Conservation (phyloP, 2,888 invertebrate species). For the Aleiodes testaceus region DNA sequence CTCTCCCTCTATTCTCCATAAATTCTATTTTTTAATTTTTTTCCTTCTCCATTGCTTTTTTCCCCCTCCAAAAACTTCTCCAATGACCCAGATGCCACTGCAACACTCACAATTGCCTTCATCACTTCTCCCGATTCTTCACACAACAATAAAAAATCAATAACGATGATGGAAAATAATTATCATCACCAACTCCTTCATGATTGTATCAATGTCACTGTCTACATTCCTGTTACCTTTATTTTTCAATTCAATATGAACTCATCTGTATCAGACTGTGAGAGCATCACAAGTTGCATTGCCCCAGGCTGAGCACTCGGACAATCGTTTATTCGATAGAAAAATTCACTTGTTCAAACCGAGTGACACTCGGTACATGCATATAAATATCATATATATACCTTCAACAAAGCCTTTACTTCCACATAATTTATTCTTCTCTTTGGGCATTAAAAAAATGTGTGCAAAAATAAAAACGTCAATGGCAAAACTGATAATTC, state of each 20-base stretch:
- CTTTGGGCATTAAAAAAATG: slow-evolving; percentile 9
- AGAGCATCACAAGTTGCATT: slow-evolving; percentile 7
- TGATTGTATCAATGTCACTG: no score
- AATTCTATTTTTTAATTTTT: neutral
- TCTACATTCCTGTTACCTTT: no score
- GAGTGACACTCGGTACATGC: slow-evolving; percentile 1
- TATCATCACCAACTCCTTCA: no score
- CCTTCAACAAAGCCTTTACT: neutral
- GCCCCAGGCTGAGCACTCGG: slow-evolving; percentile 1
- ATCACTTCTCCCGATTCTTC: no score
- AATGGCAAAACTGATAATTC: neutral
- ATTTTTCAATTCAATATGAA: no score
- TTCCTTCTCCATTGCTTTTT: neutral
- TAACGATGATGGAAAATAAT: no score
- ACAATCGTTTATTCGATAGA: slow-evolving; percentile 9
- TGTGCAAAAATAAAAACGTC: neutral
- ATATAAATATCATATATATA: neutral
- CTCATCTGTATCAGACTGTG: neutral
- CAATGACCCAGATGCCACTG: no score
- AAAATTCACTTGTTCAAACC: slow-evolving; percentile 14
- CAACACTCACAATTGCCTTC: no score
- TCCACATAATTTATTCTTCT: neutral
- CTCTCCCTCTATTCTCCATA: neutral
- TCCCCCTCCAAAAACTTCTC: no score
- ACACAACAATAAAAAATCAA: no score